Evolutionary conservation across 2,888 invertebrate genomes (phyloP).

Genomic region (Gonocerus acuteangulatus): DNA sequence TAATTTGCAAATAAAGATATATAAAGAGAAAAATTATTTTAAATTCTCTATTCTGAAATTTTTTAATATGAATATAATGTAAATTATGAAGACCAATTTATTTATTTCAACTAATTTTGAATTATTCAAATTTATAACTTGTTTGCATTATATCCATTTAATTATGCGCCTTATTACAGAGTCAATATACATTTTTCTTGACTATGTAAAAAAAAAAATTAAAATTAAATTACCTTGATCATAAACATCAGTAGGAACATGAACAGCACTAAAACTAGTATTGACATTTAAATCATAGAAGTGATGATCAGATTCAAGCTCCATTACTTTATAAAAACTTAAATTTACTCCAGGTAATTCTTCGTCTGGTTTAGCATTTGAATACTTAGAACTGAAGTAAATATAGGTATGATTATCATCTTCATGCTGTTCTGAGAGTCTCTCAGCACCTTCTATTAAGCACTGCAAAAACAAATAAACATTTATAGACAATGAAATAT

Average conservation of each 20-base stretch:
- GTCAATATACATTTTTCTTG: too few species aligned
- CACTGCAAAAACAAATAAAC: slow-evolving; percentile 50
- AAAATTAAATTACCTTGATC: slow-evolving; percentile 57
- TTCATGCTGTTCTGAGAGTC: slow-evolving; percentile 55
- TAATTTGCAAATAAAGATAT: too few species aligned
- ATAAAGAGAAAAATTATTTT: too few species aligned
- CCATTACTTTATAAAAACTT: slow-evolving; percentile 49
- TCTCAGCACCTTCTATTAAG: slow-evolving; percentile 68
- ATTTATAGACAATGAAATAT: neutral
- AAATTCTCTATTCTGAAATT: too few species aligned
- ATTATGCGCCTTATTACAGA: too few species aligned
- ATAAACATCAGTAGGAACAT: slow-evolving; percentile 89
- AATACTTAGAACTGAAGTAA: slow-evolving; percentile 79
- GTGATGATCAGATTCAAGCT: slow-evolving; percentile 64
- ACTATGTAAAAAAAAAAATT: too few species aligned
- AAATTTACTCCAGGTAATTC: slow-evolving; percentile 40
- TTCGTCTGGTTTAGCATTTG: slow-evolving; percentile 44
- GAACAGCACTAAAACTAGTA: slow-evolving; percentile 74
- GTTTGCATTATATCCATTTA: too few species aligned
- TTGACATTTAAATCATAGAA: slow-evolving; percentile 79
- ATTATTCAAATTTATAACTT: too few species aligned
- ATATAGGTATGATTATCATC: slow-evolving; percentile 56
- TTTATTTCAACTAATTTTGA: too few species aligned
- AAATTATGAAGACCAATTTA: too few species aligned
- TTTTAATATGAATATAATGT: too few species aligned